phyloP scores from a whole-genome alignment of 2,888 invertebrate genomes.

The Helicoverpa assulta region DNA sequence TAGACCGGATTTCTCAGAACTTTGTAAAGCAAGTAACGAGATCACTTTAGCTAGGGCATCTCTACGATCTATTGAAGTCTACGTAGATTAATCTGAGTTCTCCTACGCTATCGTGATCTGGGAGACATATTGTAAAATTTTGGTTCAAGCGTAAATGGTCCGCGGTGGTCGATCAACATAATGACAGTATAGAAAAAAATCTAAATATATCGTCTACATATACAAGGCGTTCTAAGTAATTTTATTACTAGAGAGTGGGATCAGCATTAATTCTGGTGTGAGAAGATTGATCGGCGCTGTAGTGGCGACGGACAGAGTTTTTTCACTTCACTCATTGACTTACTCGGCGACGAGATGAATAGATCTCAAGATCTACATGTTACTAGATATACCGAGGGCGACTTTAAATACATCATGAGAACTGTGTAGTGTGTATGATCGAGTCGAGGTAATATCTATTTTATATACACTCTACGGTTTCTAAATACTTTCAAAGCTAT shows the following conservation, averaged over 20 bases:
- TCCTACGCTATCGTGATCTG: background rate
- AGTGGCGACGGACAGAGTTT: slow-evolving; percentile 44
- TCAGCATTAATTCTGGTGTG: slow-evolving; percentile 54
- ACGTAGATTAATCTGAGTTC: slow-evolving; percentile 1
- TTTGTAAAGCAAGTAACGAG: background rate
- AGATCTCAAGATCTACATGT: slow-evolving; percentile 10
- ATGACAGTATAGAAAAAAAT: slow-evolving; percentile 5
- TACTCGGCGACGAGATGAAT: slow-evolving; percentile 59
- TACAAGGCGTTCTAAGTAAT: slow-evolving; percentile 42
- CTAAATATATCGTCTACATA: slow-evolving; percentile 41
- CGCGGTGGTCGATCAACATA: background rate
- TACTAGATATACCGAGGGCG: slow-evolving; percentile 22
- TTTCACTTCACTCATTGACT: slow-evolving; percentile 65
- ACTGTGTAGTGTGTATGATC: background rate
- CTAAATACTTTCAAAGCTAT: background rate
- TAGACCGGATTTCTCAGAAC: slow-evolving; percentile 1
- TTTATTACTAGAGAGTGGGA: slow-evolving; percentile 55
- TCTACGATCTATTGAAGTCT: background rate
- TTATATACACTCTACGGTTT: background rate
- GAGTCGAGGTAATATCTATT: background rate
- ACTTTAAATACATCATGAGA: background rate
- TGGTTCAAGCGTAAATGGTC: slow-evolving; percentile 1
- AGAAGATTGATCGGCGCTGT: slow-evolving; percentile 57
- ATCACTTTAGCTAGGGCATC: slow-evolving; percentile 1
- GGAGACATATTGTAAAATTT: background rate